A percentile compares a stretch with the other conserved stretches of the same genome.
These are phyloP conservation scores for Neodiprion pinetum DNA, from an alignment of 1,140 invertebrate species.

Conservation along the genomic window DNA sequence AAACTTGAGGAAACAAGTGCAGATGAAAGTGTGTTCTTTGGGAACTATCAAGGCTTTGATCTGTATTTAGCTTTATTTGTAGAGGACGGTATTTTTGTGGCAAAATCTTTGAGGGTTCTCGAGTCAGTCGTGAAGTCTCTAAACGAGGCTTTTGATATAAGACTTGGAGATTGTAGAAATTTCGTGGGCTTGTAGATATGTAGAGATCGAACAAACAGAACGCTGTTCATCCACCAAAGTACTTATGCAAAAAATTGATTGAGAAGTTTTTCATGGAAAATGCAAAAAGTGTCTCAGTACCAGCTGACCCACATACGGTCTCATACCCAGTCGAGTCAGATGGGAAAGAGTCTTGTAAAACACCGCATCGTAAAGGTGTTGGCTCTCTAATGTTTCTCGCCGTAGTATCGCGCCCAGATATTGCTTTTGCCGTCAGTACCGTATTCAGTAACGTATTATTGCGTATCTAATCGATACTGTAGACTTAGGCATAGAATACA, in stretches of 20 bases:
- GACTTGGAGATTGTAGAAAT: constrained; percentile 6
- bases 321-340: neutral
- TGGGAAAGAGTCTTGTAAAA: neutral
- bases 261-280: constrained; percentile 39
- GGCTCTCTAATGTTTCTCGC: constrained; percentile 45
- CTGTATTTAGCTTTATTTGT: constrained; percentile 18
- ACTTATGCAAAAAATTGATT: constrained; percentile 32
- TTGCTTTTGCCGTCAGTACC: constrained; percentile 37
- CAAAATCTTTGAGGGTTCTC: constrained; percentile 10
- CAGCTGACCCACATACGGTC: neutral
- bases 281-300: constrained; percentile 33
- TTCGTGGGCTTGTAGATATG: constrained; percentile 35
- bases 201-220: constrained; percentile 41
- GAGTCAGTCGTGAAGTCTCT: constrained; percentile 16
- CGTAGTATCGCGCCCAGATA: constrained; percentile 45
- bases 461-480: constrained; percentile 39
- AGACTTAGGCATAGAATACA: constrained; percentile 31
- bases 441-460: constrained; percentile 37
- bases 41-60: constrained; percentile 22
- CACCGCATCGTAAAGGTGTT: constrained; percentile 39
- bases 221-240: constrained; percentile 44
- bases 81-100: constrained; percentile 28
- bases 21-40: constrained; percentile 31
- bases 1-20: constrained; percentile 29
- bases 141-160: constrained; percentile 26